Evolutionary conservation across 2,797 vertebrate species (phyloP).

Genomic region (Cyprinella venusta): DNA sequence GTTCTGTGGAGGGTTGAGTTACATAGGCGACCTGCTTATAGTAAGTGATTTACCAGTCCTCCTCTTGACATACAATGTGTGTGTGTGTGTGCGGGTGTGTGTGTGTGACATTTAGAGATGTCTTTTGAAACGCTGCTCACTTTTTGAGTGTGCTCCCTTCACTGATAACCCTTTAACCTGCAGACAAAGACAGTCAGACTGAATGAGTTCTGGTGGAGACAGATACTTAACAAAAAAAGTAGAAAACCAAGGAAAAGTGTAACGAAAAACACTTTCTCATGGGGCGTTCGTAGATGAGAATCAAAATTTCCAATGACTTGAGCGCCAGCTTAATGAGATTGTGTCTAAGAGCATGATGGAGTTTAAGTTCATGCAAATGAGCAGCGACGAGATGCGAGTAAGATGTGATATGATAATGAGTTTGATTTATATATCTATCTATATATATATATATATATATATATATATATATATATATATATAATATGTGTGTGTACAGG

Average conservation of each 20-base stretch:
- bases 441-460: no score
- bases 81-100: background rate
- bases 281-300: background rate
- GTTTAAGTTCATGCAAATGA: background rate
- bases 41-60: constrained; percentile 57
- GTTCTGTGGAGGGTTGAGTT: constrained; percentile 50
- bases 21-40: constrained; percentile 52
- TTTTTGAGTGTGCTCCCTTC: constrained; percentile 4
- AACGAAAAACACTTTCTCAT: background rate
- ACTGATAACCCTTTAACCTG: constrained; percentile 43
- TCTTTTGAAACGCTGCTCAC: constrained; percentile 33
- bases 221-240: background rate
- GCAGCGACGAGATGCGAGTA: no score
- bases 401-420: background rate
- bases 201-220: constrained; percentile 2
- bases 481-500: no score
- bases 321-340: background rate
- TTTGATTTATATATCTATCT: background rate
- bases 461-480: background rate
- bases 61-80: constrained; percentile 37
- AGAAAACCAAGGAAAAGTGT: background rate
- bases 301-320: background rate
- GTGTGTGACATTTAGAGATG: constrained; percentile 37
- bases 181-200: constrained; percentile 31
- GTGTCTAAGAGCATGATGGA: background rate